Evolutionary conservation across 2,888 invertebrate genomes (phyloP), one percentile per base, ranked within the genome.

Genomic region (Eurois occulta): DNA sequence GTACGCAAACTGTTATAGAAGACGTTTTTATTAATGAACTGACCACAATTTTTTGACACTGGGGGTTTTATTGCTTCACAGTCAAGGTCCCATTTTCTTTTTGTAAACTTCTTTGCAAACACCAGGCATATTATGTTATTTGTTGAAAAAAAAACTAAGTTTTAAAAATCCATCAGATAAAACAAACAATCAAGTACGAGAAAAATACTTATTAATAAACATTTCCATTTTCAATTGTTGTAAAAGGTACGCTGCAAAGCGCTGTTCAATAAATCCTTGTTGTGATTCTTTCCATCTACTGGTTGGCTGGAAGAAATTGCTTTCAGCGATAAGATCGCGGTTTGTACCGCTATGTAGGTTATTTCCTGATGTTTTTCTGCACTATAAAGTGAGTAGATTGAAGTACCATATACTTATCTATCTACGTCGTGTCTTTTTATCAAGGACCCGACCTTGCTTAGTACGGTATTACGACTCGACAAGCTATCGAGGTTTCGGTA

Each of bases 301-400:
- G 16, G n/a, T 4, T n/a, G 41, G 8, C 16, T 65, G n/a, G n/a
- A 41, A 8, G 65, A 65, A 41, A 65, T 65, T 41, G 41, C 41
- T 41, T n/a, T 65, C 16, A 65, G 35, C 8, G 65, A 41, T 65
- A 16, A 41, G 8, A n/a, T 65, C n/a, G n/a, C 8, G 7, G 16
- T 65, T 41, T 41, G 18, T n/a, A n/a, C 65, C n/a, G 65, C 41
- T 41, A 18, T 16, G n/a, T 64, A 38, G 38, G 38, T 65, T 41
- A 65, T 65, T 41, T 65, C 65, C 65, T 65, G 41, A 41, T n/a
- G 2, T 16, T 65, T n/a, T 65, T 65, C 65, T 65, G 41, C 65
- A 41, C 65, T n/a, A n/a, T 41, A 65, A 41, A n/a, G 18, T 41
- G 16, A 41, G 41, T n/a, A 65, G 13, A 65, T 65, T 65, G 65